A percentile compares a stretch with the other conserved stretches of the same genome.
Evolutionary conservation across 2,113 vertebrate genomes (phyloP).

Genomic region (Actinemys pallida): DNA sequence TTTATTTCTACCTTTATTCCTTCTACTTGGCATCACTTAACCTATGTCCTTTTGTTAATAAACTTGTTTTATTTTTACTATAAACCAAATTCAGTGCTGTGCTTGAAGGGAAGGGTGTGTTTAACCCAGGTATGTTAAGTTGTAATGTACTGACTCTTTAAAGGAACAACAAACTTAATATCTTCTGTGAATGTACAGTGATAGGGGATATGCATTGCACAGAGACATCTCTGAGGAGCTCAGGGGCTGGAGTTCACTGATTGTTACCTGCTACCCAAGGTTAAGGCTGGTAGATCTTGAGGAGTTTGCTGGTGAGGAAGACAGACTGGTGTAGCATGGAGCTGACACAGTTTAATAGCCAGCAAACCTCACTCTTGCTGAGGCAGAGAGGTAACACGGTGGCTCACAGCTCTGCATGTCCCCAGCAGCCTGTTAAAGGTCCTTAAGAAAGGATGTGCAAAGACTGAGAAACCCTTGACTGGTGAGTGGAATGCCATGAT

Average conservation of each 20-base stretch:
- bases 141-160: not conserved
- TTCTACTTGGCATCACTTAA: not conserved
- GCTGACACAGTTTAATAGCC: not conserved
- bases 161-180: not conserved
- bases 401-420: not conserved
- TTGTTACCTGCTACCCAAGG: not conserved
- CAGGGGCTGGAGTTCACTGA: not conserved
- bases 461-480: not conserved
- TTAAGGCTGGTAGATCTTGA: not conserved
- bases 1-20: not conserved
- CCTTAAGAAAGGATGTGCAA: not conserved
- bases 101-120: not conserved
- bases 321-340: not conserved
- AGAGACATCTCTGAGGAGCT: not conserved
- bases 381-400: not conserved
- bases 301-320: not conserved
- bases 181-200: not conserved
- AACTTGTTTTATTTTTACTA: not conserved
- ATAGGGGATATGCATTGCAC: not conserved
- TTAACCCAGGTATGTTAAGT: not conserved
- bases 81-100: not conserved
- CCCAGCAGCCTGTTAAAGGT: not conserved
- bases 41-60: not conserved
- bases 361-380: not conserved
- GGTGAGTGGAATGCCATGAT: not conserved